Conservation (phyloP, 53 echinoderm and acorn worm species). For the Paelopatides confundens region DNA sequence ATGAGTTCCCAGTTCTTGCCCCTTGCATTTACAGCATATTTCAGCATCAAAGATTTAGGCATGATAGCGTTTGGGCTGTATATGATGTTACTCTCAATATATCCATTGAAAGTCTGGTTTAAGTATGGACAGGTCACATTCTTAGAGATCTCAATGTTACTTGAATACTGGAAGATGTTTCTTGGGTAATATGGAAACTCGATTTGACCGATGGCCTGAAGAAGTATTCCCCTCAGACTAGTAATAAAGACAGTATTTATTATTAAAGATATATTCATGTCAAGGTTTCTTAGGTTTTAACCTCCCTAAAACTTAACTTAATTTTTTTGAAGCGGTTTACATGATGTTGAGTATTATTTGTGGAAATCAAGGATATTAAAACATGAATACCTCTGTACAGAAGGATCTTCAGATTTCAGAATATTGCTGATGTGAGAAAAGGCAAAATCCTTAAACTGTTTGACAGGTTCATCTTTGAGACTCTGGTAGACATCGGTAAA, state of each 20-base stretch:
- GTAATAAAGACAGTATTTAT: no score
- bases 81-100: constrained; percentile 1
- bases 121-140: constrained; percentile 77
- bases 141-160: constrained; percentile 93
- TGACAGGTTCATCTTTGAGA: background rate
- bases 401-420: background rate
- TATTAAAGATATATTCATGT: no score
- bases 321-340: no score
- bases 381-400: background rate
- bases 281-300: no score
- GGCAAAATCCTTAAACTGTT: background rate
- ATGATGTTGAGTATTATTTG: background rate
- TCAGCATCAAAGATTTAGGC: background rate
- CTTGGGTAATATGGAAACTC: constrained; percentile 87
- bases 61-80: background rate
- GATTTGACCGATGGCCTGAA: constrained; percentile 67
- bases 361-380: background rate
- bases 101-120: constrained; percentile 78
- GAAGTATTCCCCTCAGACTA: constrained; percentile 15
- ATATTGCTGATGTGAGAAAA: background rate
- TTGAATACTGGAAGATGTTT: constrained; percentile 84
- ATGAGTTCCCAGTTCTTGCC: background rate
- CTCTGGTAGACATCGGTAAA: background rate
- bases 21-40: background rate
- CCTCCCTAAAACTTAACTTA: no score